Base-by-base conservation (phyloP, 35 echinoderm and acorn worm species). In the Ophioderma brevispina region DNA sequence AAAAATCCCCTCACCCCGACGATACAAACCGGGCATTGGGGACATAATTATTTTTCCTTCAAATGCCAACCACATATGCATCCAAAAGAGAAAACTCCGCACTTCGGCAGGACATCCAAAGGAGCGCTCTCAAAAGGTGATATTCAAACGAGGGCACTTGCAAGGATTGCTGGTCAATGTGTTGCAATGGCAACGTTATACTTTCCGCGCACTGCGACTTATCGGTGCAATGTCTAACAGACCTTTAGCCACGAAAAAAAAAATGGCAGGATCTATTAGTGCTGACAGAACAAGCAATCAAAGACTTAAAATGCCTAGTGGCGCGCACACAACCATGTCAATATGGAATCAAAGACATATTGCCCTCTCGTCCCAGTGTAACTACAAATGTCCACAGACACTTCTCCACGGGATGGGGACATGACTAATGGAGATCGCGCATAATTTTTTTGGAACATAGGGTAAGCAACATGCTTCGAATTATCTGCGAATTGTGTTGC, bases 321-420 rank as follows among this genome's bases (percentile, higher is more conserved):
- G 40, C 4, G 25, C 18, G 90, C 90, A 23, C 36, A 87, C 10
- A 70, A 87, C n/a, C 28, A 3, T 40, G n/a, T n/a, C n/a, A n/a
- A n/a, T n/a, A n/a, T 87, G 84, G 90, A 92, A 92, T 59, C 38
- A 84, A 33, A 23, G 55, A 31, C 77, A 75, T 39, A 52, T 86
- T 50, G 15, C 28, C 40, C 37, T n/a, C 32, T 25, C 52, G 52
- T n/a, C 1, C 90, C 76, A 31, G 40, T 92, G 23, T 42, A 86
- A 17, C 43, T 33, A 18, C 75, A 86, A 38, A 87, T 87, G 75
- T 35, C 35, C 40, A n/a, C n/a, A n/a, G n/a, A n/a, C n/a, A n/a
- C n/a, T n/a, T n/a, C n/a, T n/a, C n/a, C n/a, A 92, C 90, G 50
- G 90, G 56, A 30, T 92, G 90, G 90, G 90, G 64, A 1, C 90